Percentiles rank a stretch among this genome's conserved stretches.
phyloP scores from a whole-genome alignment of 2,113 vertebrate species.

The Myiozetetes cayanensis region DNA sequence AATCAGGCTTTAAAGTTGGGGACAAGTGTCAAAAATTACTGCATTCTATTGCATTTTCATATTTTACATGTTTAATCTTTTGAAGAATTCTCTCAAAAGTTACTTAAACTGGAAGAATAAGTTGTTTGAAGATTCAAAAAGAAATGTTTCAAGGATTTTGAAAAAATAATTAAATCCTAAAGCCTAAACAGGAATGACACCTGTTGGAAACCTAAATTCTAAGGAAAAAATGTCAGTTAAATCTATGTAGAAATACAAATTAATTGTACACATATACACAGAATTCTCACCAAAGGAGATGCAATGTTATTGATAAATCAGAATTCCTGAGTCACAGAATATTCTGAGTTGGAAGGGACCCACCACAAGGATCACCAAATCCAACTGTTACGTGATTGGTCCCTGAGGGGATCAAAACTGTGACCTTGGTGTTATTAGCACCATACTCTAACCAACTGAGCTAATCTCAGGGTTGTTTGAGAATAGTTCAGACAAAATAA shows the following conservation, averaged over 20 bases:
- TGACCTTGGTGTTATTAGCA: background rate
- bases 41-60: background rate
- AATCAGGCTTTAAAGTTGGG: background rate
- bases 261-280: background rate
- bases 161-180: background rate
- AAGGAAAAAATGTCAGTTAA: background rate
- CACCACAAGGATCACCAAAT: background rate
- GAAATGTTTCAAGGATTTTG: background rate
- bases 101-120: background rate
- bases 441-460: background rate
- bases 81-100: background rate
- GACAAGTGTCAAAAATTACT: background rate
- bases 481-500: background rate
- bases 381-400: background rate
- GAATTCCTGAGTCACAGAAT: background rate
- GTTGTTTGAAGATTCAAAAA: background rate
- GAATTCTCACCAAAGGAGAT: background rate
- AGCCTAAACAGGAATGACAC: background rate
- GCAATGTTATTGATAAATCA: background rate
- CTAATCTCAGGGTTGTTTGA: background rate
- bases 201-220: background rate
- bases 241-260: background rate
- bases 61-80: background rate
- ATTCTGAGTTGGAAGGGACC: background rate
- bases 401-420: background rate